Base-by-base conservation (phyloP, 2,113 vertebrate genomes). In the Chrysemys picta region DNA sequence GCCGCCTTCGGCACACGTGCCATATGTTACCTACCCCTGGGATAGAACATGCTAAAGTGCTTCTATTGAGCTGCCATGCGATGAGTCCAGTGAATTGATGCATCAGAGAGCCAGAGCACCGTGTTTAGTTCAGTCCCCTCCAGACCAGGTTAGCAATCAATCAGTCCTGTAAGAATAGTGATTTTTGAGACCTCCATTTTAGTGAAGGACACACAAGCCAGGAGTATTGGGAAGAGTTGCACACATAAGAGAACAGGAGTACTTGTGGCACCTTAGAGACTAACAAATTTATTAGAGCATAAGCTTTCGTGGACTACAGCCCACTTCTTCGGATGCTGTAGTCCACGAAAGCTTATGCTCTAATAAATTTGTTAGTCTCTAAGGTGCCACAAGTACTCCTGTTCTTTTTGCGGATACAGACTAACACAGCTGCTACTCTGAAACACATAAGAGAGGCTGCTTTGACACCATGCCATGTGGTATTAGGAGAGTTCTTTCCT, bases 401-500 rank as follows among this genome's bases (percentile, higher is more conserved):
- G 42, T 42, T 42, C 42, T 42, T 42, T 42, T 42, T 42, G 42
- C 42, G 42, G 42, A 42, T 42, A 42, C 42, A 42, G 42, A 42
- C 42, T 42, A 42, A 42, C 42, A 42, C 4, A 4, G 42, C 42
- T 42, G 42, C 42, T 42, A 42, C 42, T 42, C 42, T 42, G 42
- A 42, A 42, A 95, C 95, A 27, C 93, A 88, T 25, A 84, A 93
- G 87, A 82, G 1, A 94, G 80, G 65, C 62, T 75, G 53, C 53
- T 65, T 85, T 94, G 91, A 85, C 92, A 69, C 35, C 8, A 49
- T 82, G 83, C 90, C 80, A 27, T 76, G 89, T 92, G 76, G 80
- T 90, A 80, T 88, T 82, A 96, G 72, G 93, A 91, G 91, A 29
- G 52, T 84, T 53, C 62, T 94, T 89, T 85, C 84, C 62, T 27